These are phyloP conservation scores for Cacoxenus indagator DNA, from an alignment of 2,888 invertebrate species.

Conservation along the genomic window DNA sequence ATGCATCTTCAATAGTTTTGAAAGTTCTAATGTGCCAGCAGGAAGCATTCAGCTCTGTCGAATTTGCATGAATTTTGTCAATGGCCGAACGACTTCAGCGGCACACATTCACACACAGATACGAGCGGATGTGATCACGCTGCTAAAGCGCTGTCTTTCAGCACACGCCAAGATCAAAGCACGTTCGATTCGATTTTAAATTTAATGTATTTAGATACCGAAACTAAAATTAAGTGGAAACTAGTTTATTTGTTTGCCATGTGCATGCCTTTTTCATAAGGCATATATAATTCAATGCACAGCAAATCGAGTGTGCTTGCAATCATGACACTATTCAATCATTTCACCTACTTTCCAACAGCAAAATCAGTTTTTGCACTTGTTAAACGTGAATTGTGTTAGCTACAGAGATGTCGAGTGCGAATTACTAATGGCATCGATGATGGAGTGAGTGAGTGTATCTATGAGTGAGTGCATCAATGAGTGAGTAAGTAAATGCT, in stretches of 20 bases:
- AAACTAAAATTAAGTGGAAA: constrained; percentile 1
- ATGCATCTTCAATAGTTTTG: no score
- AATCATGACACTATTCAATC: constrained; percentile 28
- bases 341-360: constrained; percentile 57
- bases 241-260: neutral
- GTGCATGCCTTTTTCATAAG: neutral
- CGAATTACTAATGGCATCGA: neutral
- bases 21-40: neutral
- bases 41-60: neutral
- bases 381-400: constrained; percentile 4
- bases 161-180: constrained; percentile 1
- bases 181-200: neutral
- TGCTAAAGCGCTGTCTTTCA: neutral
- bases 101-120: neutral
- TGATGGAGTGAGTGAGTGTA: neutral
- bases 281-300: constrained; percentile 4
- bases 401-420: neutral
- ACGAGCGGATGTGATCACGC: neutral
- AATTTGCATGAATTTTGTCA: neutral
- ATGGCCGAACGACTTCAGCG: neutral
- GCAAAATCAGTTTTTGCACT: constrained; percentile 27
- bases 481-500: neutral
- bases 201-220: neutral
- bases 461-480: neutral
- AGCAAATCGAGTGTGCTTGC: constrained; percentile 29